Percentiles rank a stretch among this genome's conserved stretches.
phyloP scores from a whole-genome alignment of 2,888 invertebrate species.

The Merodon equestris region DNA sequence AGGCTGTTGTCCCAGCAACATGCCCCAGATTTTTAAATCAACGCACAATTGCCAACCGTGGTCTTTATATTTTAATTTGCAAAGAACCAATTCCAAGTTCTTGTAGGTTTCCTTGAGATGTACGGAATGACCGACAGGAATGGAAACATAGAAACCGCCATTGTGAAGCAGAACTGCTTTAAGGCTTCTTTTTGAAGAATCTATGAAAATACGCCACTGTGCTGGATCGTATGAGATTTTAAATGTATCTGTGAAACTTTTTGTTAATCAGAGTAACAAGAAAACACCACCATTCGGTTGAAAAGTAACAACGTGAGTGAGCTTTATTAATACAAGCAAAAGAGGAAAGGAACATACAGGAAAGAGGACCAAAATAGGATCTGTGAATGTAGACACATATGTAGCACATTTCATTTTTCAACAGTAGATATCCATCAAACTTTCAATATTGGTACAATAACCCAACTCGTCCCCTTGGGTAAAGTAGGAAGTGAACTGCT shows the following conservation, averaged over 20 bases:
- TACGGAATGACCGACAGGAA: slow-evolving; percentile 17
- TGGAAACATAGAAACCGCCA: background rate
- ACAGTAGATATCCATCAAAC: too few species aligned
- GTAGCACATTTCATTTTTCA: too few species aligned
- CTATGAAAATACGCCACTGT: slow-evolving; percentile 11
- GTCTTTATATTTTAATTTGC: slow-evolving; percentile 15
- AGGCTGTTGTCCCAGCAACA: slow-evolving; percentile 40
- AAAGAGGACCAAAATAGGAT: too few species aligned
- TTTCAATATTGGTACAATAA: background rate
- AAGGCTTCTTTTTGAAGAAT: slow-evolving; percentile 2
- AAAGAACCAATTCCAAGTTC: slow-evolving; percentile 13
- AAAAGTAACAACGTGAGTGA: too few species aligned
- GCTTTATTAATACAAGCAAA: too few species aligned
- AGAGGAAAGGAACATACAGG: too few species aligned
- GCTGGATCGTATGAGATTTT: slow-evolving; percentile 9
- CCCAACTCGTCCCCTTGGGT: background rate
- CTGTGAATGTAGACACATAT: too few species aligned
- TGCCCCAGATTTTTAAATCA: slow-evolving; percentile 34
- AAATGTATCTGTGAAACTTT: background rate
- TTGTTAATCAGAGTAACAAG: too few species aligned
- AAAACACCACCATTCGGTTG: too few species aligned
- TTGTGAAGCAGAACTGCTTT: background rate
- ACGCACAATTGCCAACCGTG: slow-evolving; percentile 7
- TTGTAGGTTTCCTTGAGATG: slow-evolving; percentile 16
- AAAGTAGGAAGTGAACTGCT: too few species aligned